Evolutionary conservation across 2,797 vertebrate genomes (phyloP), one percentile per base, ranked within the genome.

Genomic region (Ceyx erithaca): DNA sequence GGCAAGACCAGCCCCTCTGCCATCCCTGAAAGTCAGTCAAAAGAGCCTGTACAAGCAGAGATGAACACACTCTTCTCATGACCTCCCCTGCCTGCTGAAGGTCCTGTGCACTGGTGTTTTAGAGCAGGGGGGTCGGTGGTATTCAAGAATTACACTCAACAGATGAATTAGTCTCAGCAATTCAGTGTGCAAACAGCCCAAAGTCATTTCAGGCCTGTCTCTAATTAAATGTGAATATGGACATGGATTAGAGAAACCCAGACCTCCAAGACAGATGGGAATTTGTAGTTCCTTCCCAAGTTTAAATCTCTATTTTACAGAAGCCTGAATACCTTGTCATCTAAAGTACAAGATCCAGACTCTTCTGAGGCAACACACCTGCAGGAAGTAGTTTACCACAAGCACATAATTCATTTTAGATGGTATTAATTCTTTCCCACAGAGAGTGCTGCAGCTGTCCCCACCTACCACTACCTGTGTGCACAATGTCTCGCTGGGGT

Each of bases 51-150:
- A 40, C 5, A 15, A 54, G 35, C 6, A 0, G 51, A 57, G 49
- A 31, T 3, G 4, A 19, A 35, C 15, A 12, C 2, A 0, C 7
- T 30, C 25, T 30, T 31, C 64, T 28, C 57, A 17, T 1, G 4
- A 43, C 49, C 59, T 26, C 35, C 35, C 43, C 43, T 33, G 51
- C 40, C 40, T 4, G 1, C 48, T 7, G 6, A 40, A 52, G 55
- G 43, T n/a, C 59, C 84, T 35, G 40, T 3, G 0, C 3, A 0
- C 25, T 0, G 0, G 18, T 1, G 0, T n/a, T 80, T n/a, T 13
- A 26, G 40, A 43, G 49, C 19, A 20, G 57, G 40, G 28, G 26
- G 46, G 14, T 46, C 1, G 0, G 19, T 22, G 10, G 4, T 31
- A 25, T 43, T 61, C 54, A 30, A 20, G 35, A 62, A 40, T 20